These are phyloP conservation scores for Acrocephalus arundinaceus DNA, from an alignment of 2,113 vertebrate genomes.

Conservation along the genomic window DNA sequence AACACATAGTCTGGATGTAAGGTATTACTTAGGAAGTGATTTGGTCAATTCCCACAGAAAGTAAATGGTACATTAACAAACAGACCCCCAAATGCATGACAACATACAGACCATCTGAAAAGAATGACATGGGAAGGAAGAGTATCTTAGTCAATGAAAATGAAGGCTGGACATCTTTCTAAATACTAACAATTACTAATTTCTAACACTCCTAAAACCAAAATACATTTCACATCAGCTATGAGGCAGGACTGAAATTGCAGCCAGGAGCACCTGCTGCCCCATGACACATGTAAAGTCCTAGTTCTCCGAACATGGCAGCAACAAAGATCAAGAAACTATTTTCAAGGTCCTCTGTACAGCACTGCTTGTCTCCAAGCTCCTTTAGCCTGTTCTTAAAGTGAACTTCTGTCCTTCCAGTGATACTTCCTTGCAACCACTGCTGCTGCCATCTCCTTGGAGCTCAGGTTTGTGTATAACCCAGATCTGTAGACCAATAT, in stretches of 20 bases:
- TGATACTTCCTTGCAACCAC: fast-evolving
- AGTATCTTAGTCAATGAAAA: background rate
- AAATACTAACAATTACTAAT: background rate
- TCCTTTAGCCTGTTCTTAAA: background rate
- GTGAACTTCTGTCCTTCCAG: background rate
- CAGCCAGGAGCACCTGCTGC: background rate
- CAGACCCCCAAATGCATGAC: background rate
- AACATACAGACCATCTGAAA: background rate
- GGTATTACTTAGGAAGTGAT: background rate
- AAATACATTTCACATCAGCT: fast-evolving
- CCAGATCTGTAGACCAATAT: background rate
- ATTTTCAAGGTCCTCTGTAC: background rate
- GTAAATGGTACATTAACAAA: background rate
- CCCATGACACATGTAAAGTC: background rate
- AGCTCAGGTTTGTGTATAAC: background rate
- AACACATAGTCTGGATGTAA: background rate
- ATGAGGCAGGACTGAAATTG: background rate
- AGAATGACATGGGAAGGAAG: background rate
- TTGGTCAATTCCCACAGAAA: background rate
- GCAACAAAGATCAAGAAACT: background rate
- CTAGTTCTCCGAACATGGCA: background rate
- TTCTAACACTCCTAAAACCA: background rate
- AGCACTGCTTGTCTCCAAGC: background rate
- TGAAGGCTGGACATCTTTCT: background rate
- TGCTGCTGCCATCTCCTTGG: background rate